Evolutionary conservation across 2,797 vertebrate genomes (phyloP).

Genomic region (Oceanodroma leucorhoa): DNA sequence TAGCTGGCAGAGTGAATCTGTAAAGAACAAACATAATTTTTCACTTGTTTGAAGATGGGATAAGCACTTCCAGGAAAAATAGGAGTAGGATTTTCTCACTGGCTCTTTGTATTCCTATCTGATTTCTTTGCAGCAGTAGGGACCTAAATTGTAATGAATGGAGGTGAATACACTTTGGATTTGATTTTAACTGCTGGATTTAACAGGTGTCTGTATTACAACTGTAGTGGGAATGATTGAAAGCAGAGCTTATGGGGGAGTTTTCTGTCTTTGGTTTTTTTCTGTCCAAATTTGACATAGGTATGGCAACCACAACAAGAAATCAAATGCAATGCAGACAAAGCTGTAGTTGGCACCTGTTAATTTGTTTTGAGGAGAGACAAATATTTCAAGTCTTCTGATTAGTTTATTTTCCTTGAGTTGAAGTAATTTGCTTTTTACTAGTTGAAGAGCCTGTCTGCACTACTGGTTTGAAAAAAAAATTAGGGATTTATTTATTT

Average conservation of each 20-base stretch:
- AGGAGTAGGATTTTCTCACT: not conserved
- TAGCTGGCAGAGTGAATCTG: not conserved
- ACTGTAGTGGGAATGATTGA: not conserved
- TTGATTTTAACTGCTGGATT: not conserved
- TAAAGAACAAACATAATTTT: not conserved
- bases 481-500: not conserved
- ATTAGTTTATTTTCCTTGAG: slow-evolving; percentile 2
- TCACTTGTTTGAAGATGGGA: not conserved
- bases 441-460: not conserved
- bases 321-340: not conserved
- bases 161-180: not conserved
- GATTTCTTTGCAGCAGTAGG: not conserved
- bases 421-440: not conserved
- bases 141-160: not conserved
- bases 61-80: not conserved
- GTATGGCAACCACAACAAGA: not conserved
- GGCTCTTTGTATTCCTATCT: not conserved
- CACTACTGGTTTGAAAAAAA: not conserved
- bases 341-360: not conserved
- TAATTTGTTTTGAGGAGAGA: not conserved
- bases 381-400: not conserved
- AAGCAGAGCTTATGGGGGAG: not conserved
- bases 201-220: not conserved
- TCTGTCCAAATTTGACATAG: not conserved
- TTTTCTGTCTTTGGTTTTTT: not conserved